Conservation (phyloP, 2,113 vertebrate genomes). For the Plecturocebus donacophilus region DNA sequence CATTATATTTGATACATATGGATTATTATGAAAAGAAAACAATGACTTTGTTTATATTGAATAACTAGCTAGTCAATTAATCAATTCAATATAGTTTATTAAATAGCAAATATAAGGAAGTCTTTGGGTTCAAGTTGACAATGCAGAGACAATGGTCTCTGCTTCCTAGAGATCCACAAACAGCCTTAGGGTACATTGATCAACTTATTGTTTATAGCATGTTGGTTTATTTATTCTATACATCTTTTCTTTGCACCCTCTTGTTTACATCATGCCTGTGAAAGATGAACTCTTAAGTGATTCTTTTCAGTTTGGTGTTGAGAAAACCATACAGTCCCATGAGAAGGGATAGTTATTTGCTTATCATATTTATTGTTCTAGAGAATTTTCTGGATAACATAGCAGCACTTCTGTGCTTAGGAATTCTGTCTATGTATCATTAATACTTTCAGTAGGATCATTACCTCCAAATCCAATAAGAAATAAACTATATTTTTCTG, state of each 20-base stretch:
- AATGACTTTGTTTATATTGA: background rate
- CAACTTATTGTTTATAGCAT: background rate
- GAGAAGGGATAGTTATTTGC: background rate
- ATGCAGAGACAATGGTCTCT: background rate
- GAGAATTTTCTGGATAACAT: background rate
- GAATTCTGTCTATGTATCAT: slow-evolving; percentile 27
- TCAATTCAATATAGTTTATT: background rate
- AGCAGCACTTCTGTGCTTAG: background rate
- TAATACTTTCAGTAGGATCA: background rate
- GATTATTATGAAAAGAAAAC: background rate
- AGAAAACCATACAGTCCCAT: background rate
- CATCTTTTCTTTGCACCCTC: background rate
- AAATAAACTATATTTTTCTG: background rate
- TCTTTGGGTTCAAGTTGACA: rapidly evolving
- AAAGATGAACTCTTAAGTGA: background rate
- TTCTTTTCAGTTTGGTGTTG: slow-evolving; percentile 22
- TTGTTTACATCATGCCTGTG: background rate
- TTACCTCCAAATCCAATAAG: slow-evolving; percentile 25
- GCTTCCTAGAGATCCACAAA: background rate
- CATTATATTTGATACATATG: background rate
- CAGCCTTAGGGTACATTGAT: background rate
- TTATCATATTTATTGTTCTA: background rate
- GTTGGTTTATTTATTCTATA: background rate
- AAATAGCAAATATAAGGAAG: background rate
- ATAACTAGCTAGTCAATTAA: background rate